Percentiles rank a stretch among this genome's conserved stretches.
Conservation (phyloP, 2,888 invertebrate species). For the Silvanus unidentatus region DNA sequence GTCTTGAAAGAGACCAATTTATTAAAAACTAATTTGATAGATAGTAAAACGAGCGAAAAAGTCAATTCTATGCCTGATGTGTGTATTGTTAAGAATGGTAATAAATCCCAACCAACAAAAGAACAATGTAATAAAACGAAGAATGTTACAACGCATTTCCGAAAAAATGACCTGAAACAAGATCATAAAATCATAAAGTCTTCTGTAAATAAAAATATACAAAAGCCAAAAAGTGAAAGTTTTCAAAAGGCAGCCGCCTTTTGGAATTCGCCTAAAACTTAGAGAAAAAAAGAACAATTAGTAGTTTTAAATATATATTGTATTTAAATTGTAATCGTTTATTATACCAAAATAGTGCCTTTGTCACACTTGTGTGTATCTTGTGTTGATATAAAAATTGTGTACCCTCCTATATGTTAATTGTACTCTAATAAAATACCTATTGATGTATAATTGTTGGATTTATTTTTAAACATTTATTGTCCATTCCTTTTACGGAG, state of each 20-base stretch:
- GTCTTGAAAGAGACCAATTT: not conserved
- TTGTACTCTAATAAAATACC: not conserved
- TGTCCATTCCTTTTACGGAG: too few species aligned
- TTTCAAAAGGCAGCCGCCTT: conserved; percentile 45
- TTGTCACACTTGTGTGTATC: conserved; percentile 8
- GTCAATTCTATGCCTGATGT: too few species aligned
- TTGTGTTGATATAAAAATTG: conserved; percentile 23
- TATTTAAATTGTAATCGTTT: conserved; percentile 12
- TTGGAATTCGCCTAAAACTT: conserved; percentile 40
- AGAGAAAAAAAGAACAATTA: conserved; percentile 6
- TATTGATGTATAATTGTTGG: too few species aligned
- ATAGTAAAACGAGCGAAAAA: not conserved
- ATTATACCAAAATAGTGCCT: conserved; percentile 21
- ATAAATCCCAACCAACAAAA: too few species aligned
- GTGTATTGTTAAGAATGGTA: too few species aligned
- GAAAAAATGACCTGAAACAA: not conserved
- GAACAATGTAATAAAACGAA: not conserved
- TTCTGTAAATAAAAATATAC: conserved; percentile 20
- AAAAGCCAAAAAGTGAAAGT: conserved; percentile 39
- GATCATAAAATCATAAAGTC: conserved; percentile 17
- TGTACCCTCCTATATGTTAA: conserved; percentile 18
- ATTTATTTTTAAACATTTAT: too few species aligned
- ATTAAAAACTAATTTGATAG: conserved; percentile 7
- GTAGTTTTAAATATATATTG: not conserved
- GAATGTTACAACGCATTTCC: too few species aligned